Evolutionary conservation across 1,140 invertebrate species (phyloP).

Genomic region (Ooceraea biroi): DNA sequence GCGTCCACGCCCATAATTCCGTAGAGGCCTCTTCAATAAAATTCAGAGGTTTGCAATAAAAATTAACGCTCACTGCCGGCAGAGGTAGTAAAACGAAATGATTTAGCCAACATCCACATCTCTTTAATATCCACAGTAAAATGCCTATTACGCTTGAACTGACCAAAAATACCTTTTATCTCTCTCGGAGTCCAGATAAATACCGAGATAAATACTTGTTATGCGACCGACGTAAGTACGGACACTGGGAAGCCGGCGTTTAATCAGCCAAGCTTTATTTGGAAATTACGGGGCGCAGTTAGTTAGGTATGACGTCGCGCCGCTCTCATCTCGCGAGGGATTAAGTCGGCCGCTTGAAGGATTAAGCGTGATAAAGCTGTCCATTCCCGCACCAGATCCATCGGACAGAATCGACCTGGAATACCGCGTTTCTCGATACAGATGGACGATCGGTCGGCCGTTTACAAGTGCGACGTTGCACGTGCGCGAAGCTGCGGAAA

Average conservation of each 20-base stretch:
- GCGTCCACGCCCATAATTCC: not conserved
- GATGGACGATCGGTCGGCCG: not conserved
- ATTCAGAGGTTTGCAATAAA: not conserved
- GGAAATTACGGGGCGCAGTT: slow-evolving; percentile 34
- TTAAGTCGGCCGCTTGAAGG: slow-evolving; percentile 25
- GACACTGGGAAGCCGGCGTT: not conserved
- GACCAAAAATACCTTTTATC: not conserved
- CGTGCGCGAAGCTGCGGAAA: not conserved
- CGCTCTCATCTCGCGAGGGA: slow-evolving; percentile 34
- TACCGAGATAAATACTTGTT: not conserved
- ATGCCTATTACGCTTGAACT: not conserved
- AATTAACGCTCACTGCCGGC: no score
- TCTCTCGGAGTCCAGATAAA: not conserved
- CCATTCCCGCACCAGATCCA: not conserved
- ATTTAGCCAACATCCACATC: no score
- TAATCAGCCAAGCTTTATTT: slow-evolving; percentile 48
- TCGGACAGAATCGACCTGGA: not conserved
- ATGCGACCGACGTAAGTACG: not conserved
- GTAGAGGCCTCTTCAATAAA: not conserved
- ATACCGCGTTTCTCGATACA: slow-evolving; percentile 13
- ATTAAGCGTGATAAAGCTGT: slow-evolving; percentile 49
- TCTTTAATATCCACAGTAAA: not conserved
- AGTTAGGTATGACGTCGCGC: not conserved
- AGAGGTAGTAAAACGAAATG: no score
- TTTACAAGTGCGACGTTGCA: not conserved